A percentile compares a stretch with the other conserved stretches of the same genome.
phyloP scores from a whole-genome alignment of 2,888 invertebrate species.

The Leptothorax acervorum region DNA sequence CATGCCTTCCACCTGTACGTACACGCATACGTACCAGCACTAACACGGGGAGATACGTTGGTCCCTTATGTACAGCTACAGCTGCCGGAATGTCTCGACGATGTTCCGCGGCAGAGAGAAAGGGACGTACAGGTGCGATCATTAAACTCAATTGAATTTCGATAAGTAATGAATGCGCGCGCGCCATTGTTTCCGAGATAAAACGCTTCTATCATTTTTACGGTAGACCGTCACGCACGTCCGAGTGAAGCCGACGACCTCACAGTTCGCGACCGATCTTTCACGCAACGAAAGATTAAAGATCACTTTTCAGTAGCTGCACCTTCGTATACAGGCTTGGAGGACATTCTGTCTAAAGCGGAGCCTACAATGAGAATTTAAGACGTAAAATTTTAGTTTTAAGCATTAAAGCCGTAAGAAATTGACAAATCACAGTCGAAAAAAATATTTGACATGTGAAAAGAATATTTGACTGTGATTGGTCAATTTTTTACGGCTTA shows the following conservation, averaged over 20 bases:
- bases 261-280: background rate
- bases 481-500: no score
- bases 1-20: slow-evolving; percentile 76
- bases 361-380: no score
- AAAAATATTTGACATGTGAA: no score
- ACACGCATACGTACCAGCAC: slow-evolving; percentile 62
- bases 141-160: slow-evolving; percentile 72
- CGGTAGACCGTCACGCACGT: background rate
- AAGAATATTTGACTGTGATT: no score
- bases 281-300: background rate
- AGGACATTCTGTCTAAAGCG: no score
- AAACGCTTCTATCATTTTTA: slow-evolving; percentile 24
- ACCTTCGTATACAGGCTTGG: no score
- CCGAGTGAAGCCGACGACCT: background rate
- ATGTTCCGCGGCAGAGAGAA: slow-evolving; percentile 68
- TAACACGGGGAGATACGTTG: slow-evolving; percentile 62
- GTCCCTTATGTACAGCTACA: slow-evolving; percentile 73
- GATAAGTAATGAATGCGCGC: slow-evolving; percentile 68
- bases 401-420: no score
- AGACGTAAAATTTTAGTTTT: no score
- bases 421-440: no score
- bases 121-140: slow-evolving; percentile 75
- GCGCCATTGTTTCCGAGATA: slow-evolving; percentile 47
- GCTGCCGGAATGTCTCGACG: slow-evolving; percentile 71
- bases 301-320: background rate